Evolutionary conservation across 2,888 invertebrate species (phyloP).

Genomic region (Metopia argyrocephala): DNA sequence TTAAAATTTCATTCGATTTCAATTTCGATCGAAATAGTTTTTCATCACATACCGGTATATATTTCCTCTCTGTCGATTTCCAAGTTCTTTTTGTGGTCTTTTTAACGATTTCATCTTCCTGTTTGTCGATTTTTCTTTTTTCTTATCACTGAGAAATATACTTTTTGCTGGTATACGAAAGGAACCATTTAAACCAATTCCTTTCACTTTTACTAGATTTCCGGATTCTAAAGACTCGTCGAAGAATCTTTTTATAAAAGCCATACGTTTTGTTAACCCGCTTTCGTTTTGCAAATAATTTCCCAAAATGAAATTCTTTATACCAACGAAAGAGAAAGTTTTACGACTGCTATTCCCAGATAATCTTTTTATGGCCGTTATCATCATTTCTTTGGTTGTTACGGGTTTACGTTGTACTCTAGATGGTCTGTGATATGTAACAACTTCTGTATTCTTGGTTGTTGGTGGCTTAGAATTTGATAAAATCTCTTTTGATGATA

Average conservation of each 20-base stretch:
- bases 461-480: background rate
- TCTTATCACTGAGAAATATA: conserved; percentile 23
- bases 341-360: conserved; percentile 28
- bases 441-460: background rate
- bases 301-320: conserved; percentile 57
- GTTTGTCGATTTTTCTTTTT: background rate
- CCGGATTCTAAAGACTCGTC: conserved; percentile 48
- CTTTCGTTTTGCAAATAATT: conserved; percentile 26
- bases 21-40: background rate
- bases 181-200: conserved; percentile 59
- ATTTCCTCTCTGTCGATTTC: background rate
- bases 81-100: background rate
- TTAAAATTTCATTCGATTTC: too few relatives aligned
- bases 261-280: conserved; percentile 34
- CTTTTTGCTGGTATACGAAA: conserved; percentile 56
- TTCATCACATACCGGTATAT: background rate
- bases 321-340: conserved; percentile 52
- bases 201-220: conserved; percentile 53
- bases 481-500: too few relatives aligned
- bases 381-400: conserved; percentile 57
- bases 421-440: too few relatives aligned
- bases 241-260: conserved; percentile 56
- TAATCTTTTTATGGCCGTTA: conserved; percentile 51
- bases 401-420: background rate
- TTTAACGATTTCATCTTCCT: background rate